These are phyloP conservation scores for Stigmatopora nigra DNA, from an alignment of 2,113 vertebrate genomes.

Conservation along the genomic window DNA sequence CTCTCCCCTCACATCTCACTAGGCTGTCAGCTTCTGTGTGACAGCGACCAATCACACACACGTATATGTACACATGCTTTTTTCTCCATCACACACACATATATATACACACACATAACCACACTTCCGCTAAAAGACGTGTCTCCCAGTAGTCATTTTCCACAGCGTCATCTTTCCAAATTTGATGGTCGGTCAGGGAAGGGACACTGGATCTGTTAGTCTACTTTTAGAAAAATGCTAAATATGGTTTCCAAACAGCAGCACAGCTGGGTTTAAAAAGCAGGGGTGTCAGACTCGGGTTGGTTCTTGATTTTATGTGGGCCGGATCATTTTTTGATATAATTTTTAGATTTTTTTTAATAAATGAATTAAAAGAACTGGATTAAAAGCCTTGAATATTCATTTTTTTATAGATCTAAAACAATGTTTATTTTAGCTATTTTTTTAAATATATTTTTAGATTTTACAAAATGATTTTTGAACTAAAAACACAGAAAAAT, in stretches of 20 bases:
- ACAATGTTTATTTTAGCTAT: too few species aligned
- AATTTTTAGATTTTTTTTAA: too few species aligned
- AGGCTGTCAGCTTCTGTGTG: constrained; percentile 59
- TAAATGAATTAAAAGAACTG: too few species aligned
- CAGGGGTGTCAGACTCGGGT: constrained; percentile 2
- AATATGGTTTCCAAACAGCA: constrained; percentile 38
- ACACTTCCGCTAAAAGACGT: constrained; percentile 15
- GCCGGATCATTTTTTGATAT: too few species aligned
- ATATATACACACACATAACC: constrained; percentile 13
- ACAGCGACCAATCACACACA: constrained; percentile 61
- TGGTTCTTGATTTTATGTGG: too few species aligned
- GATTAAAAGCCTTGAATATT: too few species aligned
- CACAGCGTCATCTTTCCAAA: constrained; percentile 22
- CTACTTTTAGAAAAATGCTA: constrained; percentile 52
- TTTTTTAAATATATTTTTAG: too few species aligned
- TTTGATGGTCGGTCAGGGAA: not conserved
- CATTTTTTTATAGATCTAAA: too few species aligned
- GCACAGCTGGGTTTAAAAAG: constrained; percentile 13
- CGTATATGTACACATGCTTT: constrained; percentile 35
- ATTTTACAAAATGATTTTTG: too few species aligned
- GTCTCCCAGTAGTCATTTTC: constrained; percentile 2
- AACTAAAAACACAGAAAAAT: too few species aligned
- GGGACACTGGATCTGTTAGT: constrained; percentile 24
- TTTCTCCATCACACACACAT: constrained; percentile 14
- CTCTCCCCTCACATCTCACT: constrained; percentile 59